Base-by-base conservation (phyloP, 2,888 invertebrate species). In the Eupithecia insigniata region DNA sequence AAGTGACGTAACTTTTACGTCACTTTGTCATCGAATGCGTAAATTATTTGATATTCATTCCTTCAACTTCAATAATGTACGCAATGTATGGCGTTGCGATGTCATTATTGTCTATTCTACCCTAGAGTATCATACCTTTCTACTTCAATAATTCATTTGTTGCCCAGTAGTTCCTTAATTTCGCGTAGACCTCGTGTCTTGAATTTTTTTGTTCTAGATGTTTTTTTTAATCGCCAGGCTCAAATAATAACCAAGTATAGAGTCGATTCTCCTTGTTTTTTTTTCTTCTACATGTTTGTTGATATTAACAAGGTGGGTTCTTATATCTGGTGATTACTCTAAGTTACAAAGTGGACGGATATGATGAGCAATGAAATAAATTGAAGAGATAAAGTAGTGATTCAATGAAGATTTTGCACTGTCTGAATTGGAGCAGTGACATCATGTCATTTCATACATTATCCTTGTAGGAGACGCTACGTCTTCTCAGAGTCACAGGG, bases 361-460 rank as follows among this genome's bases (percentile, higher is more conserved):
- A 77, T 73, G 67, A 64, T 67, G 66, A 66, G 70, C 72, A 76
- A 73, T 78, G 72, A 76, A 76, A 78, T 72, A 78, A 78, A 79
- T 76, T 77, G 76, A 73, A 46, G 68, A 70, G 78, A 79, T 75
- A 72, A 75, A 74, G 60, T 69, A 64, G 69, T 77, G 76, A 78
- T 73, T 76, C 74, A 76, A 73, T 78, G 73, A 71, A 76, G 69
- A 74, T 74, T 73, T 72, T 74, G 71, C 72, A 77, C 71, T 76
- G 76, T 60, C 70, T 46, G 70, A 76, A 73, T 73, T 68, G 73
- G 74, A 76, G 55, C 74, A 61, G 65, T 78, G 78, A 78, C 74
- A 76, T 78, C 76, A 79, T 73, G 16, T 65, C 46, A 69, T 72
- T 30, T 62, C n/a, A 12, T 64, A 69, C 64, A 69, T 70, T 70